Evolutionary conservation across 2,797 vertebrate species (phyloP), one percentile per base, ranked within the genome.

Genomic region (Sebastes variabilis): DNA sequence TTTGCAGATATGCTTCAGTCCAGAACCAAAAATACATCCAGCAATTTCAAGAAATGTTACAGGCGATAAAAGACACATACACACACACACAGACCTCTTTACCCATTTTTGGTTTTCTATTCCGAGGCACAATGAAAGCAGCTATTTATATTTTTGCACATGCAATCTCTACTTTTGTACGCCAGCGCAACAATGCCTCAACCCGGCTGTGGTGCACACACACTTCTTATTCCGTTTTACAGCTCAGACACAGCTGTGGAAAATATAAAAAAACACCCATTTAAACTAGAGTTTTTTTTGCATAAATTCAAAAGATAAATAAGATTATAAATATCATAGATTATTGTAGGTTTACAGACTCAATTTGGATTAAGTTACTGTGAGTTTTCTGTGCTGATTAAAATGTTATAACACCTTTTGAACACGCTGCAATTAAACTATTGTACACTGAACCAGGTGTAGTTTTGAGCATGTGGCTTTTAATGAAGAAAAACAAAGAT

Each of bases 71-170:
- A 86, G n/a, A 77, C 85, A 58, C 69, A 66, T 82, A 58, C 69
- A 66, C 85, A 58, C 69, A 66, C 10, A 61, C 60, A 69, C 27
- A 75, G 24, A 77, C 66, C 79, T 86, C 80, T 75, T 72, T 55
- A 66, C 62, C 68, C 75, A 68, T 84, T 84, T 82, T 67, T 80
- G 76, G 71, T 76, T 88, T 91, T 92, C 91, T 87, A 88, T 92
- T 89, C 80, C 27, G 6, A 88, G 73, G 70, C 66, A 84, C 88
- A 87, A 88, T 89, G 83, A 93, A 92, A 85, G 70, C 70, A 81
- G 83, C 83, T 91, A 82, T 92, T 90, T 92, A 84, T 89, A 86
- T 81, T 86, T 72, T 72, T 78, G 79, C 18, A 75, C 69, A 86
- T 80, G 67, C 80, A 83, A 90, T 89, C 75, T 89, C 56, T 75